Conservation (phyloP, 2,113 vertebrate genomes). For the Vombatus ursinus region DNA sequence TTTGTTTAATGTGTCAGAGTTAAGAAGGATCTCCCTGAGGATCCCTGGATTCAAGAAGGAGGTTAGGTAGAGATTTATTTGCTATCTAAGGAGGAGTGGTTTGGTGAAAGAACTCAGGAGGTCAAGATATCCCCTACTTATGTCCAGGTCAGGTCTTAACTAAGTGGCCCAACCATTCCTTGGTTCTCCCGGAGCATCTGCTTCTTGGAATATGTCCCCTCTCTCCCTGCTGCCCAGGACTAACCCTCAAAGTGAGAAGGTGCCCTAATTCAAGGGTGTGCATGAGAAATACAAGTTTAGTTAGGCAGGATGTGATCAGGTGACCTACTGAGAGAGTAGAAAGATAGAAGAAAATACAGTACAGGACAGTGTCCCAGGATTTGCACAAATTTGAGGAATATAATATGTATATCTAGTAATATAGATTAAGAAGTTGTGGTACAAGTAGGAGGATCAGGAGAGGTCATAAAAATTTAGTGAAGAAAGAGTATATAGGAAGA, state of each 20-base stretch:
- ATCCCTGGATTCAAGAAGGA: neutral
- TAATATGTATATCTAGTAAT: no score
- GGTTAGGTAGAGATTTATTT: neutral
- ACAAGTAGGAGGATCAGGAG: no score
- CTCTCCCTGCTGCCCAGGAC: neutral
- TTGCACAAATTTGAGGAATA: no score
- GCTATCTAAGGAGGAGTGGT: neutral
- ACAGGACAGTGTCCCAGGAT: no score
- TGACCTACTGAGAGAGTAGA: no score
- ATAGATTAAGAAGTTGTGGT: no score
- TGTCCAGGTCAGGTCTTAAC: neutral
- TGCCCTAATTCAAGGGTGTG: neutral
- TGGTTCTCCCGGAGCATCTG: no score
- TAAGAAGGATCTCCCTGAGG: neutral
- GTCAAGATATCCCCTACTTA: neutral
- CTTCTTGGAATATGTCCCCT: neutral
- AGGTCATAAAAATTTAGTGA: no score
- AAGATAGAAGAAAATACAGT: no score
- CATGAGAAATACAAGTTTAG: no score
- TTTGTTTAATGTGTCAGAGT: conserved; percentile 15
- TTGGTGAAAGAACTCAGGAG: neutral
- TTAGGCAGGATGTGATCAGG: no score
- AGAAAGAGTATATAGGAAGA: no score
- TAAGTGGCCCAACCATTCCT: fast-evolving
- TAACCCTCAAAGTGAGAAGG: neutral